Evolutionary conservation across 2,797 vertebrate genomes (phyloP).

Genomic region (Kryptolebias ocellatus): DNA sequence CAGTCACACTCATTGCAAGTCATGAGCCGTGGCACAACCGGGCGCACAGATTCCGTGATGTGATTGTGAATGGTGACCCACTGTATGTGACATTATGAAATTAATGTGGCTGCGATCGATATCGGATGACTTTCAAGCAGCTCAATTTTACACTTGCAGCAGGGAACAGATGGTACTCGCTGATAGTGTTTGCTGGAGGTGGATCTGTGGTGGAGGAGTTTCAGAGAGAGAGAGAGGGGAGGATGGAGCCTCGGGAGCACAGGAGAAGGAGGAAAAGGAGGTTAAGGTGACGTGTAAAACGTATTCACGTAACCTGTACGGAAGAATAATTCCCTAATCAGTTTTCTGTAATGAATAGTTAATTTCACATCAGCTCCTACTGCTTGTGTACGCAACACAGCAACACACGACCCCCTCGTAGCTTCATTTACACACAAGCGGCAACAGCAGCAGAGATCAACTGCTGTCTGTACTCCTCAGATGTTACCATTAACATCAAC

Average conservation of each 20-base stretch:
- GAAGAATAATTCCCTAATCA: conserved; percentile 70
- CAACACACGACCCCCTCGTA: conserved; percentile 49
- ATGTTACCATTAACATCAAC: conserved; percentile 57
- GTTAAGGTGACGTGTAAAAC: conserved; percentile 50
- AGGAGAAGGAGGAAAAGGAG: conserved; percentile 39
- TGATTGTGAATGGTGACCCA: conserved; percentile 59
- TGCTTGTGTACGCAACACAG: conserved; percentile 60
- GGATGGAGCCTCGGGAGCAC: conserved; percentile 44
- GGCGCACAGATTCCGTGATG: conserved; percentile 50
- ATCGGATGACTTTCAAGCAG: conserved; percentile 73
- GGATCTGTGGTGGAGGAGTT: conserved; percentile 56
- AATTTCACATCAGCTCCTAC: conserved; percentile 64
- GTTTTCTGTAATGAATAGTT: conserved; percentile 73
- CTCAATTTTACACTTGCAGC: conserved; percentile 79
- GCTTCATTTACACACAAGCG: conserved; percentile 48
- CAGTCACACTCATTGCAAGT: conserved; percentile 32
- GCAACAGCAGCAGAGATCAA: conserved; percentile 35
- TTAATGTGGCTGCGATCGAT: conserved; percentile 74
- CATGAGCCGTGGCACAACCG: conserved; percentile 31
- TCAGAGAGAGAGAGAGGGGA: conserved; percentile 33
- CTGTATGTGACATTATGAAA: conserved; percentile 67
- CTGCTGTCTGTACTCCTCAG: conserved; percentile 35
- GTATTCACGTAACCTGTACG: conserved; percentile 57
- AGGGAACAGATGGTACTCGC: conserved; percentile 75
- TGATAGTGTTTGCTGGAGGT: conserved; percentile 72